Percentiles rank a stretch among this genome's conserved stretches.
Evolutionary conservation across 64 coral and sea anemone species (phyloP).

Genomic region (Pocillopora damicornis): DNA sequence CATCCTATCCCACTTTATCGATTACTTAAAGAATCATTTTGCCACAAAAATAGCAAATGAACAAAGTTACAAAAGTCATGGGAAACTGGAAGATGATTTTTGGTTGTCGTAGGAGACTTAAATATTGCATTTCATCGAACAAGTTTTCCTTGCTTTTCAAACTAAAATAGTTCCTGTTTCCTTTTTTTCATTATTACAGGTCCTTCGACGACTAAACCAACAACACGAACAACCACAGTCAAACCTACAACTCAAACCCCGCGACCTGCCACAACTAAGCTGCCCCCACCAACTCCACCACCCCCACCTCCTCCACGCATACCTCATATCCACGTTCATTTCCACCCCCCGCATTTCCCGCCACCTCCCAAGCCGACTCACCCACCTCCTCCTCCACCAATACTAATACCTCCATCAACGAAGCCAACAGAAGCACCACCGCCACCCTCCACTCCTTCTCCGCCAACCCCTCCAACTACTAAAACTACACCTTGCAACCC

Average conservation of each 20-base stretch:
- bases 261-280: not conserved
- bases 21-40: no score
- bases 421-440: conserved; percentile 2
- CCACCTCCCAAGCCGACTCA: not conserved
- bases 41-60: no score
- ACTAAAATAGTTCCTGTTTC: not conserved
- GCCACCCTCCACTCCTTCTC: conserved; percentile 21
- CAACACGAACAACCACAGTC: not conserved
- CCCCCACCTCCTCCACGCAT: not conserved
- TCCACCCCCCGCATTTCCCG: not conserved
- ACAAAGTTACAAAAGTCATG: no score
- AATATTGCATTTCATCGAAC: no score
- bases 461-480: not conserved
- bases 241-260: conserved; percentile 18
- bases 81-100: no score
- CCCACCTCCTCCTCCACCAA: not conserved
- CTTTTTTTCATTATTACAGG: not conserved
- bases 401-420: not conserved
- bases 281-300: conserved; percentile 2
- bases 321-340: conserved; percentile 2
- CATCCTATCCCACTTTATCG: no score
- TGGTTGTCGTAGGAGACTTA: no score
- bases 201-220: conserved; percentile 35
- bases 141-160: no score
- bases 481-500: not conserved